Evolutionary conservation across 2,888 invertebrate species (phyloP), one percentile per base, ranked within the genome.

Genomic region (Idaea aversata): DNA sequence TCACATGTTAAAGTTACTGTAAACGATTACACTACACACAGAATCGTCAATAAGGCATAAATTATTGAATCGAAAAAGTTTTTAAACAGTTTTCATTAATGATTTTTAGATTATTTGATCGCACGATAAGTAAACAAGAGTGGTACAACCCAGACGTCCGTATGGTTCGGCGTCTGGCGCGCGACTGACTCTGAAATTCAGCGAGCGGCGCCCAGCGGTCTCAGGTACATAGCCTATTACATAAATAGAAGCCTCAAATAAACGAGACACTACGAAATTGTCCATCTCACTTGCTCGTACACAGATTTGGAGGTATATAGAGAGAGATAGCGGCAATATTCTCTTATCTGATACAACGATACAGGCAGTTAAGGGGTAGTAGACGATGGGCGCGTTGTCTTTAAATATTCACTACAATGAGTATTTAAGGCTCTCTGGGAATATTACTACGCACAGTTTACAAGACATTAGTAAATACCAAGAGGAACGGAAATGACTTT

Each of bases 201-300:
- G 70, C 71, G 68, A 68, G 72, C 68, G 87, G 85, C 88, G 89
- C 85, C 88, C 80, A 82, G 88, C 90, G 75, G 90, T 89, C 90
- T 90, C 83, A 86, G 86, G 87, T 87, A 81, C 72, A 72, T 62
- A 70, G 75, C 65, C 73, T 73, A 77, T 71, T 70, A 75, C 67
- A 66, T 71, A 66, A 70, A 66, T 77, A 73, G 77, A 81, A 70
- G 75, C 66, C 61, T 63, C 66, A 68, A 66, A 77, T 70, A 69
- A 61, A 64, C 65, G 72, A 75, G 74, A 72, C 69, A 70, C 69
- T 65, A 35, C 13, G 66, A 73, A 70, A 66, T 75, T 72, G 66
- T 47, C 76, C 71, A 66, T 82, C 73, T 64, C 70, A 25, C 75
- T 71, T 67, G 65, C 58, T 62, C 69, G 5, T 16, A 34, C 57